Evolutionary conservation across 2,797 vertebrate genomes (phyloP), one percentile per base, ranked within the genome.

Genomic region (Naso thynnoides): DNA sequence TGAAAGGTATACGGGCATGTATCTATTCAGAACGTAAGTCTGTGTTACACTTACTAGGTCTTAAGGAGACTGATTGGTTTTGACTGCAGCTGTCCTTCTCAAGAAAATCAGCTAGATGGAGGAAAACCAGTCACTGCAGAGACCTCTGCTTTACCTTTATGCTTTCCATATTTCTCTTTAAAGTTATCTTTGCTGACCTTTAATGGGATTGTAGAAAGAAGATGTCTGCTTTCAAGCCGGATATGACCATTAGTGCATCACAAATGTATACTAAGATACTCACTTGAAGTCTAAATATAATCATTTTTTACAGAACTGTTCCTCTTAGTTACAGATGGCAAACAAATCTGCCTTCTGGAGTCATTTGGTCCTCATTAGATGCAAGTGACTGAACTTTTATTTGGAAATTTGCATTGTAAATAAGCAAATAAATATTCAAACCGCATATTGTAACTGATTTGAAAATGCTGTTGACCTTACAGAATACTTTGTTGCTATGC

Each of bases 101-200:
- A 33, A 53, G 45, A 86, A 85, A 56, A 56, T 33, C 64, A 61
- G 15, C 75, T 47, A 65, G 59, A 56, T 52, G 84, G 88, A 90
- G 73, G 61, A 82, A 89, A 89, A 84, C 36, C 87, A 92, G 84
- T 55, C 5, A 19, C 38, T 10, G 38, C 42, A 70, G 66, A 73
- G 72, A 87, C 87, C 84, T 84, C 53, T 15, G 16, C 55, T 61
- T 91, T 76, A 86, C 81, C 83, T 91, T 76, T 29, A 56, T 14
- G 26, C 59, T 80, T 66, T 88, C 78, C 79, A 78, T 81, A 83
- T 82, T 85, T 77, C 59, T 77, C 62, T 69, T 78, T 57, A 76
- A 44, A 49, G 64, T 71, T 76, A 55, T 77, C 73, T 84, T 73
- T 39, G 27, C 73, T 21, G 74, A 86, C 66, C 49, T 79, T 79